phyloP scores from a whole-genome alignment of 2,797 vertebrate genomes.

The Silurus aristotelis region DNA sequence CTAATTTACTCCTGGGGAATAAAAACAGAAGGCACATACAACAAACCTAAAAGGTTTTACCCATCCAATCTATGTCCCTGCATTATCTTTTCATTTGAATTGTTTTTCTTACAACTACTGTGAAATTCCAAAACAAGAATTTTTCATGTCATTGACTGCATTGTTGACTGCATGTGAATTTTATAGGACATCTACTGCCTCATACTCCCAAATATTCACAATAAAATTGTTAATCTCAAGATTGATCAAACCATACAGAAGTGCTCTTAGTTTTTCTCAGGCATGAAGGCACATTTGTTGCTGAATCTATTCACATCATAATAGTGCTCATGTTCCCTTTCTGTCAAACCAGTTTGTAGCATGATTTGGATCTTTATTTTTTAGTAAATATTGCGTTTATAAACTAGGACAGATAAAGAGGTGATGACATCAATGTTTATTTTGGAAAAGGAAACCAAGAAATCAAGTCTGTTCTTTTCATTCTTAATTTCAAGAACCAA shows the following conservation, averaged over 20 bases:
- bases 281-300: not conserved
- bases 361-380: not conserved
- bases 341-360: not conserved
- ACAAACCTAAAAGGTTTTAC: not conserved
- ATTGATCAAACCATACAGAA: not conserved
- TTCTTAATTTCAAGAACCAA: not conserved
- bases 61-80: not conserved
- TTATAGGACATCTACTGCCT: too few species aligned
- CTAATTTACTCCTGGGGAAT: not conserved
- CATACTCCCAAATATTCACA: too few species aligned
- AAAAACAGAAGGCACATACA: not conserved
- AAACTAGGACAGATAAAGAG: too few species aligned
- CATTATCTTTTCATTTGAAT: not conserved
- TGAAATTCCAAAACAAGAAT: too few species aligned
- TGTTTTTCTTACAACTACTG: not conserved
- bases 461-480: not conserved
- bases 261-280: not conserved
- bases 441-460: not conserved
- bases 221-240: not conserved
- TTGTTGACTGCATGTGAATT: too few species aligned
- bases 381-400: not conserved
- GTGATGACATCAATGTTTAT: not conserved
- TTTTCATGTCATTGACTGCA: too few species aligned
- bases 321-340: not conserved
- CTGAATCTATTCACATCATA: not conserved